Evolutionary conservation across 2,113 vertebrate species (phyloP), one percentile per base, ranked within the genome.

Genomic region (Gallinago jamesoni): DNA sequence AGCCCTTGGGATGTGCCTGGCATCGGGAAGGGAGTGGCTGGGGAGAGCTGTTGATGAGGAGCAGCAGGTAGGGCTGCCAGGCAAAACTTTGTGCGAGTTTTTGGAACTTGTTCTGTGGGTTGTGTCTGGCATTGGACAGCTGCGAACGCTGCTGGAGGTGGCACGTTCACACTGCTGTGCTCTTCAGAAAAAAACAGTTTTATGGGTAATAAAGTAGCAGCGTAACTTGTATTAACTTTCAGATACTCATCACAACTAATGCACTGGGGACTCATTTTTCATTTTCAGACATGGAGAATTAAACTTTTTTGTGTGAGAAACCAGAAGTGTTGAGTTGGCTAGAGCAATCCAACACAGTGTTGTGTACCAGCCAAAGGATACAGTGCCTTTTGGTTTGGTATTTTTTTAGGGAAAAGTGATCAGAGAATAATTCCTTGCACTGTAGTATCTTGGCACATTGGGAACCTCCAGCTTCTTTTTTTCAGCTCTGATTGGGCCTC

Each of bases 1-100:
- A 17, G 23, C 2, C 1, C 35, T 2, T 5, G 13, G 7, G 22
- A 12, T 39, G 16, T 50, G 20, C 2, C 0, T 62, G 56, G 12
- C 21, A 6, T 8, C 0, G 3, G 27, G 9, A 43, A 35, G 41
- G 47, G 21, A 25, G 9, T 3, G 7, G 22, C 60, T 43, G 1
- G 9, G n/a, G 33, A 33, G 11, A 5, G 1, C 10, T 33, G 11
- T 25, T 0, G 1, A 28, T 8, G 37, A 35, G 66, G 78, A 84
- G 33, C 47, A 41, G n/a, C 66, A 50, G 47, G 45, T 53, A 35
- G 33, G 6, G 25, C 50, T 68, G 63, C n/a, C 23, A 55, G 7
- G 69, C 27, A 69, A 35, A 83, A 37, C 39, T 90, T 47, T 52
- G 48, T 57, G 22, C 2, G 10, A 39, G 8, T 74, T 77, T 12